A percentile compares a stretch with the other conserved stretches of the same genome.
These are phyloP conservation scores for Coryphaenoides rupestris DNA, from an alignment of 2,113 vertebrate genomes.

Conservation along the genomic window DNA sequence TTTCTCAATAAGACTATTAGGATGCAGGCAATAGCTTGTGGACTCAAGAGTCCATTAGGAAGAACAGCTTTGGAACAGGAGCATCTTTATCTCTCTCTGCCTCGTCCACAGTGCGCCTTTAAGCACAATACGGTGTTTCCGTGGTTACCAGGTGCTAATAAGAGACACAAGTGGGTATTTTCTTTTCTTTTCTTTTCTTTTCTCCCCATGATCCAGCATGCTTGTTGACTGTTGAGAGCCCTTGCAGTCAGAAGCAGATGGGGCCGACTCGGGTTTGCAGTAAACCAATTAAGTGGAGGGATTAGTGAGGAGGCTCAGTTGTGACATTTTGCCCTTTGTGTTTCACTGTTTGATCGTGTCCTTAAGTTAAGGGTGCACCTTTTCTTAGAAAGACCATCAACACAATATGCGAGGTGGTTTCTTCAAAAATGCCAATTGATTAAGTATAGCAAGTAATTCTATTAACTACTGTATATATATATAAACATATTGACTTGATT, in stretches of 20 bases:
- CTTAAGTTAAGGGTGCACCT: conserved; percentile 15
- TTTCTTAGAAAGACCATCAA: conserved; percentile 10
- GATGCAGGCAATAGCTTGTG: no score
- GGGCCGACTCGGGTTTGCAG: conserved; percentile 49
- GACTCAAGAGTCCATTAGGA: no score
- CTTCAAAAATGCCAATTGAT: no score
- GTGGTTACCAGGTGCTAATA: neutral
- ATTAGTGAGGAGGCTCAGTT: conserved; percentile 42
- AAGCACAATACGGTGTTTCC: neutral
- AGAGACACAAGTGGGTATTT: neutral
- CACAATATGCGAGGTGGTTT: no score
- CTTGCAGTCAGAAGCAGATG: conserved; percentile 60
- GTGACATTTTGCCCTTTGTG: conserved; percentile 29
- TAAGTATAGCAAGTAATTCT: no score
- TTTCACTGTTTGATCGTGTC: conserved; percentile 39
- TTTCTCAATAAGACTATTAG: no score
- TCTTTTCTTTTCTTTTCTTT: conserved; percentile 13
- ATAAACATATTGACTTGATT: neutral
- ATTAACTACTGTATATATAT: no score
- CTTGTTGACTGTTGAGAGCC: no score
- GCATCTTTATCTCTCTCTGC: neutral
- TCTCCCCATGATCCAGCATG: no score
- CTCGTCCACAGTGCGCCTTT: neutral
- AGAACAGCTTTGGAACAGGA: no score
- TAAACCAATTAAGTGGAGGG: conserved; percentile 64